These are phyloP conservation scores for human (Homo sapiens) DNA, from an alignment of 2,113 vertebrate species.

Conservation along the genomic window GRCh38 chr4:164046501-164047000, in stretches of 20 bases:
- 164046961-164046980: neutral
- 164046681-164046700: neutral
- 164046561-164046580: neutral
- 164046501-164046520: neutral
- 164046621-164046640: slow-evolving; percentile 2
- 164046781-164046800: neutral
- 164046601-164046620: neutral
- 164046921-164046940: neutral
- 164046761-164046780: neutral
- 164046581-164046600: neutral
- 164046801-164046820: neutral
- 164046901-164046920: neutral
- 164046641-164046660: slow-evolving; percentile 14
- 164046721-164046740: neutral
- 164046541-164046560: slow-evolving; percentile 5
- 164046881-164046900: neutral
- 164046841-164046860: neutral
- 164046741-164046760: neutral
- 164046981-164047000: neutral
- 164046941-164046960: neutral
- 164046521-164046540: neutral
- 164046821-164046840: neutral
- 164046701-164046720: neutral
- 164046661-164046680: neutral
- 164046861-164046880: neutral